Evolutionary conservation across 2,797 vertebrate genomes (phyloP).

Genomic region (Psittacula derbiana): DNA sequence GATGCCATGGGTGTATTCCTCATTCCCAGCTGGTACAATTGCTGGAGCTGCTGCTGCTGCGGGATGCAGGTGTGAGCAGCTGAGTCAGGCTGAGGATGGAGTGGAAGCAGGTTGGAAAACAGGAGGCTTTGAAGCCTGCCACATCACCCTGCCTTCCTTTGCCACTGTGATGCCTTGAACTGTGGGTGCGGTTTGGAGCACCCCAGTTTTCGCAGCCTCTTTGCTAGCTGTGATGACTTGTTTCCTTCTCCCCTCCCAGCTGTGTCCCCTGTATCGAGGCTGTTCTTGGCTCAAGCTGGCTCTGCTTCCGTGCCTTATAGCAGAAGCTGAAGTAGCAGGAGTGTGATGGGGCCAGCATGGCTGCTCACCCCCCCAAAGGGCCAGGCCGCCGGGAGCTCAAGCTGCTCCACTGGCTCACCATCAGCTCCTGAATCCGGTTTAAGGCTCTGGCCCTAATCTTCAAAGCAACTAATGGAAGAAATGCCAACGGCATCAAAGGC

Average conservation of each 20-base stretch:
- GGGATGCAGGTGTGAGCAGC: not conserved
- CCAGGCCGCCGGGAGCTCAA: not conserved
- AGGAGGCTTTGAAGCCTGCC: not conserved
- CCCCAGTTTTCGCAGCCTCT: not conserved
- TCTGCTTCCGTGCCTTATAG: not conserved
- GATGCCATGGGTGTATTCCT: not conserved
- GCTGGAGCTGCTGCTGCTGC: not conserved
- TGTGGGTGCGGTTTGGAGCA: not conserved
- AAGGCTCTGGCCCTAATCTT: constrained; percentile 38
- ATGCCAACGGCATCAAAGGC: constrained; percentile 37
- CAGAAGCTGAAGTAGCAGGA: not conserved
- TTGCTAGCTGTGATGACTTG: not conserved
- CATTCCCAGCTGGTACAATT: not conserved
- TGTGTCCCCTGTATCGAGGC: not conserved
- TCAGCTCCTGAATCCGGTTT: constrained; percentile 1
- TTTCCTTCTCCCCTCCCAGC: not conserved
- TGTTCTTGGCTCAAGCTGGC: not conserved
- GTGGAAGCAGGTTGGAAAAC: not conserved
- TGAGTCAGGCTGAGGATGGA: not conserved
- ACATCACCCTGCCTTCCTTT: not conserved
- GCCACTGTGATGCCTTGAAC: not conserved
- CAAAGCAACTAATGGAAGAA: constrained; percentile 36
- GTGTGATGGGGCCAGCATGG: not conserved
- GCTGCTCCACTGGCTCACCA: constrained; percentile 38
- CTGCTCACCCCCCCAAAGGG: not conserved